Evolutionary conservation across 2,113 vertebrate species (phyloP).

Genomic region (Odocoileus virginianus): DNA sequence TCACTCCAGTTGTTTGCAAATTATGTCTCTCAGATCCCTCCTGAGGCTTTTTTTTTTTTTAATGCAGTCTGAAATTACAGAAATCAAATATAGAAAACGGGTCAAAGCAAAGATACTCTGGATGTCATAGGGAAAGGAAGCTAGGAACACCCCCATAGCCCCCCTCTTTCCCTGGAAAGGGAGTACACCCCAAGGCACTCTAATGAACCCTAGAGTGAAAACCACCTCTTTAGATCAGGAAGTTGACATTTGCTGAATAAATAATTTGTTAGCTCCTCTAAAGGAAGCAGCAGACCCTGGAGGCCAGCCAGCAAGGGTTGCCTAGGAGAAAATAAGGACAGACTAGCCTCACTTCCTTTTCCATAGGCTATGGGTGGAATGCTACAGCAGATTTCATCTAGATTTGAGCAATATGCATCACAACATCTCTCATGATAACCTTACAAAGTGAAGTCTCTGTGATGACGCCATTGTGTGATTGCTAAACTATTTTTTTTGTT

Average conservation of each 20-base stretch:
- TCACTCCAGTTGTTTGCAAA: not conserved
- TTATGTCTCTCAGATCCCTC: not conserved
- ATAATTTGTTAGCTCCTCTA: not conserved
- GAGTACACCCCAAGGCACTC: not conserved
- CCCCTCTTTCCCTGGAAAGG: not conserved
- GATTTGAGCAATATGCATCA: not conserved
- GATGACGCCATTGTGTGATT: not conserved
- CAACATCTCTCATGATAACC: not conserved
- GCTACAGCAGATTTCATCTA: not conserved
- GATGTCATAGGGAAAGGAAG: not conserved
- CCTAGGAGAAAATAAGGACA: not conserved
- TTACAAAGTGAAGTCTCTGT: not conserved
- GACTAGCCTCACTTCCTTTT: not conserved
- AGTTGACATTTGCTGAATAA: not conserved
- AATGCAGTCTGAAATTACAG: not conserved
- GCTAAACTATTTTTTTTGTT: not conserved
- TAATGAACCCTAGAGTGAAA: not conserved
- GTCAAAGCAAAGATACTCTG: not conserved
- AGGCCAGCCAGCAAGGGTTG: not conserved
- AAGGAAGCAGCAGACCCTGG: not conserved
- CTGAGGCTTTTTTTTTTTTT: not conserved
- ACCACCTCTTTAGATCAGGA: not conserved
- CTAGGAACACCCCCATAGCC: not conserved
- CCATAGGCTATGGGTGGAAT: not conserved
- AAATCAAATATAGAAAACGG: not conserved